Percentiles rank a stretch among this genome's conserved stretches.
Evolutionary conservation across 2,113 vertebrate species (phyloP).

Genomic region (Phoxinus phoxinus): DNA sequence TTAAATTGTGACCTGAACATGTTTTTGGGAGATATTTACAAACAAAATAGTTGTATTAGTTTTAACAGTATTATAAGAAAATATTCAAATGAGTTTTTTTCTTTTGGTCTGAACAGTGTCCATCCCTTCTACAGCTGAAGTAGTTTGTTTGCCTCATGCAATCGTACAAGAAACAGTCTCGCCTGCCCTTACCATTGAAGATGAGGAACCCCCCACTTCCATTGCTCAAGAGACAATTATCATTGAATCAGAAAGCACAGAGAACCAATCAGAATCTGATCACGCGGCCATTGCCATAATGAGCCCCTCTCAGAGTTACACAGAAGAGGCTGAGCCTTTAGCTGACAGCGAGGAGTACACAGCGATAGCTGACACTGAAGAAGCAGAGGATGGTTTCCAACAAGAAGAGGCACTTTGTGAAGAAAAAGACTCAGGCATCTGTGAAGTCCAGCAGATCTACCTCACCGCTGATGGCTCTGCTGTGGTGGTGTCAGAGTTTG

Average conservation of each 20-base stretch:
- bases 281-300: slow-evolving; percentile 44
- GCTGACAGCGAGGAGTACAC: slow-evolving; percentile 13
- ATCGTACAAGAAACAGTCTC: slow-evolving; percentile 29
- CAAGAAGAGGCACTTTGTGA: slow-evolving; percentile 47
- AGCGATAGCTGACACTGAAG: not conserved
- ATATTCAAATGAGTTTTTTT: not conserved
- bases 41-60: no score
- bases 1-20: no score
- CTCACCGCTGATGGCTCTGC: slow-evolving; percentile 55
- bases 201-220: slow-evolving; percentile 41
- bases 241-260: slow-evolving; percentile 4
- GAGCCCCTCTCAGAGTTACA: slow-evolving; percentile 46
- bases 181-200: slow-evolving; percentile 3
- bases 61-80: no score
- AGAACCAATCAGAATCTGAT: slow-evolving; percentile 48
- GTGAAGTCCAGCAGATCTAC: slow-evolving; percentile 58
- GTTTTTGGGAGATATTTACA: no score
- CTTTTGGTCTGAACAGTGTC: slow-evolving; percentile 7
- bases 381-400: slow-evolving; percentile 38
- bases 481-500: slow-evolving; percentile 53
- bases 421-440: slow-evolving; percentile 47
- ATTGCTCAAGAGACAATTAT: slow-evolving; percentile 55
- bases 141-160: slow-evolving; percentile 30
- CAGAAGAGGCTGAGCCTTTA: slow-evolving; percentile 39
- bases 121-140: slow-evolving; percentile 24